Evolutionary conservation across 2,113 vertebrate species (phyloP).

Genomic region (Prietella phreatophila): DNA sequence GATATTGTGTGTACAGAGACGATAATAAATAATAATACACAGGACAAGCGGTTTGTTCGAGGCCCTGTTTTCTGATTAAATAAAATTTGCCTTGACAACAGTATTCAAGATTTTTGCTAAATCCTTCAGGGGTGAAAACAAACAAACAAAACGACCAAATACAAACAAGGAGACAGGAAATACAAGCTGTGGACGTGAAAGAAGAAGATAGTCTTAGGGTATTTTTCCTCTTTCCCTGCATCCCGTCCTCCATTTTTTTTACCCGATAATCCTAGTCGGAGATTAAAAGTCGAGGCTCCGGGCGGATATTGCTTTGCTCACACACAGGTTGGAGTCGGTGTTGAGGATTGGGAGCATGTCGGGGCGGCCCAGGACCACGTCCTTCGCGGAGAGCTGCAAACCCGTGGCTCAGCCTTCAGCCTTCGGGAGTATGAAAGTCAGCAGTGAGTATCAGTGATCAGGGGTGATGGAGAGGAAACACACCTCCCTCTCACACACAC

Average conservation of each 20-base stretch:
- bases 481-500: no score
- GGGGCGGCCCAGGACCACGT: conserved; percentile 98
- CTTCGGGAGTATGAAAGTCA: conserved; percentile 99
- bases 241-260: conserved; percentile 19
- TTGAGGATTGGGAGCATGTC: conserved; percentile 80
- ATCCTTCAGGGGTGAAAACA: neutral
- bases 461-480: neutral
- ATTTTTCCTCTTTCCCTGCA: conserved; percentile 21
- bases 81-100: neutral
- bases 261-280: neutral
- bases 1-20: neutral
- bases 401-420: conserved; percentile 96
- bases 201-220: no score
- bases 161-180: neutral
- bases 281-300: neutral
- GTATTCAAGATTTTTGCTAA: neutral
- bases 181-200: neutral
- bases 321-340: conserved; percentile 34
- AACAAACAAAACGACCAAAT: neutral
- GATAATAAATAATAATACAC: neutral
- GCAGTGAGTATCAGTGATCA: conserved; percentile 85
- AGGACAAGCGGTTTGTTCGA: neutral
- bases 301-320: neutral
- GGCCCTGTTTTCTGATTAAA: neutral
- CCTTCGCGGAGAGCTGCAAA: conserved; percentile 99